Evolutionary conservation across 2,113 vertebrate species (phyloP), one percentile per base, ranked within the genome.

Genomic region (Nyctereutes procyonoides): DNA sequence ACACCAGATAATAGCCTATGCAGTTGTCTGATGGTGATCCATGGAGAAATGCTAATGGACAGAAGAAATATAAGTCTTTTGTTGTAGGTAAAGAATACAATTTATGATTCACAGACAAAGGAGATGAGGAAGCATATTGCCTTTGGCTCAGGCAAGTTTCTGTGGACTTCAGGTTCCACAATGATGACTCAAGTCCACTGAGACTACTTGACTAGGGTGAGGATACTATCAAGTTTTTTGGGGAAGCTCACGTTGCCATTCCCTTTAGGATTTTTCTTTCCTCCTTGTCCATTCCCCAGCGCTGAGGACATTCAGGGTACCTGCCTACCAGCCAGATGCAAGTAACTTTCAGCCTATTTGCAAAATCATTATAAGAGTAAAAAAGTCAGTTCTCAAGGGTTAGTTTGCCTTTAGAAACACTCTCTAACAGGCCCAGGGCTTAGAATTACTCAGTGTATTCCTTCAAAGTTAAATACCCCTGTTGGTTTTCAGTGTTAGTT

Each of bases 1-100:
- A 80, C 3, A 65, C 1, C n/a, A 83, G 58, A 38, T 48, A 90
- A 63, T 79, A 65, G 67, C n/a, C 13, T 81, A 16, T 63, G 53
- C 10, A 51, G 14, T 35, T 95, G 63, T 65, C 17, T 96, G 48
- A 74, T 82, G 15, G 60, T 88, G 38, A 95, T 55, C 12, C 48
- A 79, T 38, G 65, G 43, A 88, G 51, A 89, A 93, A 92, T 81
- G 58, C 3, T 95, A 48, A 85, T 28, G 8, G n/a, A 65, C 17
- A 79, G 43, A 88, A 55, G 30, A 30, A 94, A 28, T 19, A 1
- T 38, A 81, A 60, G 48, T 38, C 30, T 24, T 88, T 62, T 32
- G 28, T 62, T 84, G 20, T 26, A 43, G 11, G 10, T 84, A 38
- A 69, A 84, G 15, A 5, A 43, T 76, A 26, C 15, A 55, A 30